These are phyloP conservation scores for Sthenelais limicola DNA, from an alignment of 2,888 invertebrate species.

Conservation along the genomic window DNA sequence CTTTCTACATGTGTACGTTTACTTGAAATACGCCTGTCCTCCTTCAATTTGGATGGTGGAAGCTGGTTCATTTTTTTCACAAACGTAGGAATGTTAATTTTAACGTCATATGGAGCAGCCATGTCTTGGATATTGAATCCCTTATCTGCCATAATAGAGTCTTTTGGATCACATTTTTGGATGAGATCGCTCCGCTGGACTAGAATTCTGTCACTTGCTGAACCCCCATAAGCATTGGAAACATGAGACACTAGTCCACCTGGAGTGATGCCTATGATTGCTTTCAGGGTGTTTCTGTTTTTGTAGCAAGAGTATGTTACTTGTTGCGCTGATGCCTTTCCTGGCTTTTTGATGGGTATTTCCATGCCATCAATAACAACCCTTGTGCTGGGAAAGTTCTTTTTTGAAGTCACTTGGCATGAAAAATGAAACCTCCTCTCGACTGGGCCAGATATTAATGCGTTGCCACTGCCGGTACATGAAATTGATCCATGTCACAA, in stretches of 20 bases:
- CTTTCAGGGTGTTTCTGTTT: slow-evolving; percentile 25
- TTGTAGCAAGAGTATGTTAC: slow-evolving; percentile 34
- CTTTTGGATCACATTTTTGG: background rate
- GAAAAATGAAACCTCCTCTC: background rate
- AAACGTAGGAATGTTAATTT: slow-evolving; percentile 2
- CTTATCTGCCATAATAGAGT: slow-evolving; percentile 34
- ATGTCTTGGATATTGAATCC: slow-evolving; percentile 20
- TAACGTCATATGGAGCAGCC: slow-evolving; percentile 26
- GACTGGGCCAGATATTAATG: background rate
- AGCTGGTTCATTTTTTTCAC: slow-evolving; percentile 37
- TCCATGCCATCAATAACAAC: slow-evolving; percentile 12
- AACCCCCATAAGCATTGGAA: slow-evolving; percentile 3
- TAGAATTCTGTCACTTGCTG: slow-evolving; percentile 15
- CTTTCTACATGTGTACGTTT: slow-evolving; percentile 34
- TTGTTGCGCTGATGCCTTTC: too few species aligned
- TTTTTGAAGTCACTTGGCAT: background rate
- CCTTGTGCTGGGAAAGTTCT: background rate
- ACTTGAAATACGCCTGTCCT: slow-evolving; percentile 30
- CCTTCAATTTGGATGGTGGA: background rate
- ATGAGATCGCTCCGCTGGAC: slow-evolving; percentile 12
- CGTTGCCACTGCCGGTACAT: background rate
- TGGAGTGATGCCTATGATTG: slow-evolving; percentile 30
- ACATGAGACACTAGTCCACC: slow-evolving; percentile 14
- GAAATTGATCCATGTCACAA: background rate
- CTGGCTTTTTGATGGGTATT: slow-evolving; percentile 33